These are phyloP conservation scores for Pammene fasciana DNA, from an alignment of 2,888 invertebrate genomes.

Conservation along the genomic window DNA sequence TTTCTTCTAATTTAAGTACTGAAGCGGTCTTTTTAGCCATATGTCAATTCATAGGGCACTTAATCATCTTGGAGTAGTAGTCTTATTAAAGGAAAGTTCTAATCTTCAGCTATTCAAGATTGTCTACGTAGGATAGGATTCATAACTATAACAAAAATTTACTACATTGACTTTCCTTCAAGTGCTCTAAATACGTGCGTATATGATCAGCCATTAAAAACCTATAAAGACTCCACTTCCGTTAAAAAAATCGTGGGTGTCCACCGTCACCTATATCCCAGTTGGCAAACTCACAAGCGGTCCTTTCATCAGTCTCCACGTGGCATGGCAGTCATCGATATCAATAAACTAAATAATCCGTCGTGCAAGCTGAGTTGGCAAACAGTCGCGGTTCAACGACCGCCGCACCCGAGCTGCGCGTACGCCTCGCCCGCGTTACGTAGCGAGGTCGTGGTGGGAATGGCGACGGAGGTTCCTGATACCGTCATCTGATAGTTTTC, in stretches of 20 bases:
- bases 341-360: slow-evolving; percentile 67
- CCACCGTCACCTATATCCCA: slow-evolving; percentile 16
- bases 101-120: no score
- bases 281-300: slow-evolving; percentile 17
- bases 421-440: slow-evolving; percentile 70
- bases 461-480: slow-evolving; percentile 40
- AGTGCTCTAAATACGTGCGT: slow-evolving; percentile 9
- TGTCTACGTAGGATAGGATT: no score
- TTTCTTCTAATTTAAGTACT: no score
- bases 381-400: slow-evolving; percentile 82
- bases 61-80: no score
- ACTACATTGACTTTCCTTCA: background rate
- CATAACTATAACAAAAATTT: background rate
- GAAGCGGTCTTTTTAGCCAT: no score
- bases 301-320: slow-evolving; percentile 34
- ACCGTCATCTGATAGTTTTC: slow-evolving; percentile 25
- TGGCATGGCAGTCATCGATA: slow-evolving; percentile 62
- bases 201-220: slow-evolving; percentile 9
- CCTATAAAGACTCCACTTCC: slow-evolving; percentile 2
- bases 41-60: no score
- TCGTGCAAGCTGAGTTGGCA: slow-evolving; percentile 80
- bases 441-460: slow-evolving; percentile 41
- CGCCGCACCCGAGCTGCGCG: slow-evolving; percentile 74
- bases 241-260: background rate
- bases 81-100: no score